A percentile compares a stretch with the other conserved stretches of the same genome.
These are phyloP conservation scores for Papilio elwesi DNA, from an alignment of 2,888 invertebrate species.

Conservation along the genomic window DNA sequence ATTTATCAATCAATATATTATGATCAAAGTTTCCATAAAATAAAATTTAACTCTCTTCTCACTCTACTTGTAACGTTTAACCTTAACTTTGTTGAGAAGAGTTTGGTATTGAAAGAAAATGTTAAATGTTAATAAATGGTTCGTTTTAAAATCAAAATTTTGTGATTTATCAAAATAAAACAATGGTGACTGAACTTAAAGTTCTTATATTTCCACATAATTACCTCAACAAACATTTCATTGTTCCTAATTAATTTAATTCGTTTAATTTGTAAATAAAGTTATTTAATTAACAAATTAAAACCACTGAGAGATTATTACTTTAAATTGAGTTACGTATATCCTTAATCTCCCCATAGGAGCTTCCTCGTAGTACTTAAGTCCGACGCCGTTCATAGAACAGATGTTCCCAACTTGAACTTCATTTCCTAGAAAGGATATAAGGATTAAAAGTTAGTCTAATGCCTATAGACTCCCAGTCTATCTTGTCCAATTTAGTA, in stretches of 20 bases:
- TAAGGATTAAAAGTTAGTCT: conserved; percentile 77
- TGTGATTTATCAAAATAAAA: too few species aligned
- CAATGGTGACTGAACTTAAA: too few species aligned
- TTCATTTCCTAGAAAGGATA: conserved; percentile 78
- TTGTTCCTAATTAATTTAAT: too few species aligned
- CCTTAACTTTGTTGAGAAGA: too few species aligned
- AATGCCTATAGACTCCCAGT: conserved; percentile 60
- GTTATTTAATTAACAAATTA: not conserved
- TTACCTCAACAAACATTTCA: too few species aligned
- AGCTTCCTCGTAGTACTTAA: conserved; percentile 57
- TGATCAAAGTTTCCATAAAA: too few species aligned
- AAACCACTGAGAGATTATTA: not conserved
- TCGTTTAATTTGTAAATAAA: not conserved
- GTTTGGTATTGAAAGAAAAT: too few species aligned
- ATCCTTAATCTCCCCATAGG: conserved; percentile 49
- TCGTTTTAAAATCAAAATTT: too few species aligned
- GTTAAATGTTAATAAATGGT: too few species aligned
- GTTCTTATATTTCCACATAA: too few species aligned
- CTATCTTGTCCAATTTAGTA: conserved; percentile 40
- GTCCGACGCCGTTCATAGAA: conserved; percentile 56
- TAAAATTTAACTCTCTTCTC: too few species aligned
- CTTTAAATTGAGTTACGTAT: conserved; percentile 14
- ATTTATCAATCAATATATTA: conserved; percentile 10
- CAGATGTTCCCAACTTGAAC: conserved; percentile 70
- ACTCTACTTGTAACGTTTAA: too few species aligned